These are phyloP conservation scores for Euplexia lucipara DNA, from an alignment of 2,888 invertebrate genomes.

Conservation along the genomic window DNA sequence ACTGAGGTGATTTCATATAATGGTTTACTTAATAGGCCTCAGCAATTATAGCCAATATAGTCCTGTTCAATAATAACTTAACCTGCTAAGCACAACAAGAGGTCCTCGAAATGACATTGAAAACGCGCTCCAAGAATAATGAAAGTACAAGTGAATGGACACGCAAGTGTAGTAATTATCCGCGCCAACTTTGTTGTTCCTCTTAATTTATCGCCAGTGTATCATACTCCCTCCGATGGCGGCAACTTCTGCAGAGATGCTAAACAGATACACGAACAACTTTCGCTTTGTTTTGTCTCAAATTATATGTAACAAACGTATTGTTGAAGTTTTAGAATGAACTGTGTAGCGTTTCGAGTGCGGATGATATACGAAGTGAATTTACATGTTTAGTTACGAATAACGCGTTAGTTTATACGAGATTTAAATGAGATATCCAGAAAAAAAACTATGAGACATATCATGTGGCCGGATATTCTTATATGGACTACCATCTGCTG, in stretches of 20 bases:
- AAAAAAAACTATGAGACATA: too few relatives aligned
- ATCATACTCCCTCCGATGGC: slow-evolving; percentile 67
- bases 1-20: too few relatives aligned
- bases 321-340: slow-evolving; percentile 57
- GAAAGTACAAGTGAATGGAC: slow-evolving; percentile 90
- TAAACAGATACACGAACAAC: slow-evolving; percentile 70
- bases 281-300: slow-evolving; percentile 59
- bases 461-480: too few relatives aligned
- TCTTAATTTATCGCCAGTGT: slow-evolving; percentile 81
- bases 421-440: too few relatives aligned
- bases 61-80: background rate
- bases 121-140: slow-evolving; percentile 78
- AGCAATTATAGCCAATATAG: background rate
- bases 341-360: slow-evolving; percentile 29
- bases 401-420: background rate
- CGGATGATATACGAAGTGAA: slow-evolving; percentile 4
- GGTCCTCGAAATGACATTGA: slow-evolving; percentile 65
- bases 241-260: slow-evolving; percentile 67
- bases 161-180: slow-evolving; percentile 85
- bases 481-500: too few relatives aligned
- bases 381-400: background rate
- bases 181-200: slow-evolving; percentile 79
- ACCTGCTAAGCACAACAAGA: background rate
- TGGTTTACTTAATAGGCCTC: background rate
- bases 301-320: slow-evolving; percentile 59